Conservation (phyloP, 2,113 vertebrate genomes). For the Rhegmatorhina hoffmannsi region DNA sequence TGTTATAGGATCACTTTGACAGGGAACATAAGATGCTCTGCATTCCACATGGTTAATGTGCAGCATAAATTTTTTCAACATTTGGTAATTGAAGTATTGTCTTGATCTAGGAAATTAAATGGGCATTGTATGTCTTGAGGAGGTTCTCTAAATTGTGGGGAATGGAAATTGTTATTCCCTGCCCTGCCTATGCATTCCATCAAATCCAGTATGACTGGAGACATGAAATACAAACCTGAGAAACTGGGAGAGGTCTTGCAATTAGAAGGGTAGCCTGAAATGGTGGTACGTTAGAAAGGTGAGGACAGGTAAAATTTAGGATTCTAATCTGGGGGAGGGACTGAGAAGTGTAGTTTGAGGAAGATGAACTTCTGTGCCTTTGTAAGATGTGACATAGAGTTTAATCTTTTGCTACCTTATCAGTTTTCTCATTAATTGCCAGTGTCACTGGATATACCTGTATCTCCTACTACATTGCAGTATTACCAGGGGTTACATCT, state of each 20-base stretch:
- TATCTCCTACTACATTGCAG: not conserved
- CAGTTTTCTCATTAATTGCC: not conserved
- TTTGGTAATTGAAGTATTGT: not conserved
- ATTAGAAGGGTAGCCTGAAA: not conserved
- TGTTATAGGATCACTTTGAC: not conserved
- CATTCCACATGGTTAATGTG: not conserved
- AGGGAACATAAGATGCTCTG: not conserved
- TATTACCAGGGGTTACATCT: not conserved
- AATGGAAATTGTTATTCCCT: not conserved
- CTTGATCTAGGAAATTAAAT: not conserved
- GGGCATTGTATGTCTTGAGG: not conserved
- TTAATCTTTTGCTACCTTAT: not conserved
- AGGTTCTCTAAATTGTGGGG: not conserved
- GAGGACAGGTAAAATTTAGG: not conserved
- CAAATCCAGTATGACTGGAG: not conserved
- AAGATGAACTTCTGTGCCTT: not conserved
- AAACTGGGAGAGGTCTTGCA: not conserved
- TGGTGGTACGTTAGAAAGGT: not conserved
- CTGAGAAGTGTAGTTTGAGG: not conserved
- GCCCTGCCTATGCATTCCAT: not conserved
- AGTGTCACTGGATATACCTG: accelerated
- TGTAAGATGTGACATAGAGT: not conserved
- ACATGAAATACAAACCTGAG: not conserved
- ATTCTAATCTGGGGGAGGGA: not conserved
- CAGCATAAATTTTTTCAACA: not conserved